phyloP scores from a whole-genome alignment of 2,888 invertebrate genomes.

The Alloplasta piceator region DNA sequence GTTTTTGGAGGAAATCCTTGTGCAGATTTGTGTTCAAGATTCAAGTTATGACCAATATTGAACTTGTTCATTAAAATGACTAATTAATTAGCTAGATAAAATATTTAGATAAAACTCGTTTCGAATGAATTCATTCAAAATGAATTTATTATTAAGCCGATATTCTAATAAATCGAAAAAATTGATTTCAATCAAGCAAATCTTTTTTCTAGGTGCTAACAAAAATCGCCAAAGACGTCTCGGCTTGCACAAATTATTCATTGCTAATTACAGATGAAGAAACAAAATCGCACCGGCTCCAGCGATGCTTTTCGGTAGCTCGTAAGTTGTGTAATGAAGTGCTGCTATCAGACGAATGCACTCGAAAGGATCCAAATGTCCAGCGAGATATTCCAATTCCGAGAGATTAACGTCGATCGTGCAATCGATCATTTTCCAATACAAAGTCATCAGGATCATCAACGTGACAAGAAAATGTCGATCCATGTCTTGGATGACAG shows the following conservation, averaged over 20 bases:
- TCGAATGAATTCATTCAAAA: too few relatives aligned
- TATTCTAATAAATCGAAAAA: too few relatives aligned
- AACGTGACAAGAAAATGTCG: not conserved
- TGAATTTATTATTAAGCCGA: too few relatives aligned
- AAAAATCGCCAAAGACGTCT: not conserved
- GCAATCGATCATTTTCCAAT: conserved; percentile 16
- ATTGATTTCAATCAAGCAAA: too few relatives aligned
- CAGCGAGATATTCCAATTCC: conserved; percentile 85
- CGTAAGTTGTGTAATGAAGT: conserved; percentile 84
- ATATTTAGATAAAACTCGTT: too few relatives aligned
- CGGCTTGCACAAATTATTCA: not conserved
- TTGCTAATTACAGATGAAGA: not conserved
- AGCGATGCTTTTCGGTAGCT: conserved; percentile 82
- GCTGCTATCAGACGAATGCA: conserved; percentile 86
- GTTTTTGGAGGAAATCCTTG: too few relatives aligned
- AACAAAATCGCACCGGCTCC: conserved; percentile 81
- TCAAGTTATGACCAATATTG: too few relatives aligned
- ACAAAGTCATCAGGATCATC: conserved; percentile 12
- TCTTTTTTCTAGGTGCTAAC: too few relatives aligned
- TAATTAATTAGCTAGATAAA: too few relatives aligned
- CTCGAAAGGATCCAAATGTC: conserved; percentile 85
- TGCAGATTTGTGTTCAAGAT: too few relatives aligned
- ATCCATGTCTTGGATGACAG: conserved; percentile 16
- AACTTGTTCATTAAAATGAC: too few relatives aligned
- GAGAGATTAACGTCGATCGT: conserved; percentile 79